phyloP scores from a whole-genome alignment of 2,888 invertebrate species.

The Amiota mariae region DNA sequence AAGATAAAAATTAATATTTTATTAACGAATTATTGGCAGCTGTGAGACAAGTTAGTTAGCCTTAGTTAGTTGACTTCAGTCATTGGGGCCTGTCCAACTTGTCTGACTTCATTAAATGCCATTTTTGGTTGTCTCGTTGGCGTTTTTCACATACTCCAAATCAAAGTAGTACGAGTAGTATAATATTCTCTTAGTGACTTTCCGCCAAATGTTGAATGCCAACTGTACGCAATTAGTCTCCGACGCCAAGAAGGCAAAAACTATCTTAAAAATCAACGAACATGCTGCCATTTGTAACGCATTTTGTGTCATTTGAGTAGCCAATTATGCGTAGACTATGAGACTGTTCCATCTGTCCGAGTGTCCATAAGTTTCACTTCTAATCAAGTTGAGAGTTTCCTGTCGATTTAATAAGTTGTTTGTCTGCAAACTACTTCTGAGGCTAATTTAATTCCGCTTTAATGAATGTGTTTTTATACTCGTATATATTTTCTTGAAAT shows the following conservation, averaged over 20 bases:
- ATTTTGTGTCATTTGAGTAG: slow-evolving; percentile 20
- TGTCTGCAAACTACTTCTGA: neutral
- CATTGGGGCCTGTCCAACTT: neutral
- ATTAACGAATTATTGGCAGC: neutral
- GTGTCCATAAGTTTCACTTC: neutral
- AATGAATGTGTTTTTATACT: slow-evolving; percentile 36
- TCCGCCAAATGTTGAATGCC: neutral
- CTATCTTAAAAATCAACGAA: neutral
- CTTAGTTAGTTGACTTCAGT: neutral
- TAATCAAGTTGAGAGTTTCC: slow-evolving; percentile 50
- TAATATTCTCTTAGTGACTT: neutral
- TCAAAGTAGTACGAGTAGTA: neutral
- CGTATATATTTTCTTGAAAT: slow-evolving; percentile 42
- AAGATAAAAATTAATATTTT: neutral
- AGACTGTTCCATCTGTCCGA: neutral
- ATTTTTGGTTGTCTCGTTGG: neutral
- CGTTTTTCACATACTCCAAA: slow-evolving; percentile 20
- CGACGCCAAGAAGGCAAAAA: neutral
- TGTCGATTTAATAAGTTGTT: slow-evolving; percentile 34
- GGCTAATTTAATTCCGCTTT: slow-evolving; percentile 29
- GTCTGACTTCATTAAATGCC: neutral
- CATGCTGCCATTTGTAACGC: slow-evolving; percentile 15
- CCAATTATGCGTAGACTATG: slow-evolving; percentile 16
- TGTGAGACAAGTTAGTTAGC: neutral
- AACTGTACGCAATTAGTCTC: slow-evolving; percentile 20